Conservation (phyloP, 2,888 invertebrate species). For the Alsophila aescularia region DNA sequence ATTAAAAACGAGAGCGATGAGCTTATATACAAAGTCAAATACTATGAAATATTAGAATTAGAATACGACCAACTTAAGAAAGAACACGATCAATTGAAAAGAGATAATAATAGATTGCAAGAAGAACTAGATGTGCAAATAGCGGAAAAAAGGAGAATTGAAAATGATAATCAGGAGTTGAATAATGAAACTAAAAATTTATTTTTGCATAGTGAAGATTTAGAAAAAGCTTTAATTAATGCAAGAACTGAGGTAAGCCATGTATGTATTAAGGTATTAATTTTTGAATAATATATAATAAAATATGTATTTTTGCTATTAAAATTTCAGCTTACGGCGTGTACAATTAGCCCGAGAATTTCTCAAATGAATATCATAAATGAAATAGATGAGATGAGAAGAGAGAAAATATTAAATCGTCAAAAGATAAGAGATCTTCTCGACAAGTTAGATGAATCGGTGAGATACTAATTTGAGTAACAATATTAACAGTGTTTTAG, state of each 20-base stretch:
- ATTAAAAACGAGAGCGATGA: constrained; percentile 57
- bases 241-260: constrained; percentile 66
- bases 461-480: constrained; percentile 37
- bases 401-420: constrained; percentile 58
- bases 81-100: constrained; percentile 45
- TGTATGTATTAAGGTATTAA: too few species aligned
- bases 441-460: constrained; percentile 66
- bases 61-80: constrained; percentile 54
- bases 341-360: constrained; percentile 31
- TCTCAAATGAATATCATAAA: constrained; percentile 48
- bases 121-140: constrained; percentile 49
- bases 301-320: background rate
- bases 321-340: constrained; percentile 11
- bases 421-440: constrained; percentile 59
- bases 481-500: background rate
- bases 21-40: constrained; percentile 53
- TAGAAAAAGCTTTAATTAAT: constrained; percentile 61
- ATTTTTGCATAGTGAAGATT: constrained; percentile 54
- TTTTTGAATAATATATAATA: too few species aligned
- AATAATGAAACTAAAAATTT: constrained; percentile 54
- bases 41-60: constrained; percentile 53
- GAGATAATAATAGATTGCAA: constrained; percentile 60
- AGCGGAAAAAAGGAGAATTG: constrained; percentile 45
- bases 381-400: constrained; percentile 63
- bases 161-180: constrained; percentile 57